These are phyloP conservation scores for Diachasma alloeum DNA, from an alignment of 1,140 invertebrate species.

Conservation along the genomic window DNA sequence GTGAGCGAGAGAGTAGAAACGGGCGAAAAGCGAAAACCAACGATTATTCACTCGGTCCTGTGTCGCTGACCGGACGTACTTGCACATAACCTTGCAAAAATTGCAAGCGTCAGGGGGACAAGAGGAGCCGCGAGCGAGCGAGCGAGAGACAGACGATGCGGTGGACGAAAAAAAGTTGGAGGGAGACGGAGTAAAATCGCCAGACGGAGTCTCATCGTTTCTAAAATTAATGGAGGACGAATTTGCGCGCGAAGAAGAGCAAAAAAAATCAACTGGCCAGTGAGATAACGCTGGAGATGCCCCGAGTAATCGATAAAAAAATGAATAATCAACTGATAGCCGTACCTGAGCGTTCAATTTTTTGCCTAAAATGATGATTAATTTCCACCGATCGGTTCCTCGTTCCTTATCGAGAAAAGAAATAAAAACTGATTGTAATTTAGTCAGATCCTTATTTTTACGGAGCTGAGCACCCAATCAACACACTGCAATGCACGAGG, in stretches of 20 bases:
- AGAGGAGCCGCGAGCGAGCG: background rate
- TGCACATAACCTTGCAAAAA: constrained; percentile 34
- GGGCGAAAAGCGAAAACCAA: constrained; percentile 11
- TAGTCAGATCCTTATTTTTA: background rate
- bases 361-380: background rate
- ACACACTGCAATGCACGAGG: constrained; percentile 28
- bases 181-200: constrained; percentile 15
- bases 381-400: background rate
- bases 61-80: constrained; percentile 39
- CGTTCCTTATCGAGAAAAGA: background rate
- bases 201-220: constrained; percentile 19
- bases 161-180: background rate
- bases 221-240: constrained; percentile 23
- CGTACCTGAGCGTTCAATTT: background rate
- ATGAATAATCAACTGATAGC: background rate
- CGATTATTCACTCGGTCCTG: constrained; percentile 34
- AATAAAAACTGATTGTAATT: background rate
- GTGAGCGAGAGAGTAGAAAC: constrained; percentile 8
- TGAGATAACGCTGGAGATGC: no score
- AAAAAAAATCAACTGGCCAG: background rate
- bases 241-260: constrained; percentile 17
- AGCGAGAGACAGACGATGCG: background rate
- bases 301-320: background rate
- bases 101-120: constrained; percentile 26
- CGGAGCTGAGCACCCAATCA: constrained; percentile 25